These are phyloP conservation scores for Agapornis canus DNA, from an alignment of 2,797 vertebrate genomes.

Conservation along the genomic window DNA sequence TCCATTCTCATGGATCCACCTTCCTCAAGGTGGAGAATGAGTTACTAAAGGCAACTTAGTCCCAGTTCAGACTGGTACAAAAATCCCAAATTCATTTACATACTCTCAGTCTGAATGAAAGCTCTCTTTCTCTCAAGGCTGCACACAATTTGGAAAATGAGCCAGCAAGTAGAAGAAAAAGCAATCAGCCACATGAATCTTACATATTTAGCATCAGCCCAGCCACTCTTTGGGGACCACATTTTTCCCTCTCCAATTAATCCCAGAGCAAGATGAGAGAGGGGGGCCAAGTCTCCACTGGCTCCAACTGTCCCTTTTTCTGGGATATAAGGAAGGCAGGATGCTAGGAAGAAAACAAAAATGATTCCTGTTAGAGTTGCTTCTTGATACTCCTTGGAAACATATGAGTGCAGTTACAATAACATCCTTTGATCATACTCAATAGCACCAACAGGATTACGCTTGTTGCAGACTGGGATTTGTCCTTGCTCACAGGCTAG, in stretches of 20 bases:
- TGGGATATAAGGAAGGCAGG: constrained; percentile 94
- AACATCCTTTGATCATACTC: neutral
- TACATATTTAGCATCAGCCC: constrained; percentile 99
- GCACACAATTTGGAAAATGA: neutral
- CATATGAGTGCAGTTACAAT: neutral
- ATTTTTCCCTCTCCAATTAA: constrained; percentile 98
- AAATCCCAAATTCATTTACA: neutral
- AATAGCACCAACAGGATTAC: neutral
- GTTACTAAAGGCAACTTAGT: neutral
- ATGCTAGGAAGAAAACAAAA: constrained; percentile 78
- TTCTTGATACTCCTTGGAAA: neutral
- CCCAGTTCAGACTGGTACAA: neutral
- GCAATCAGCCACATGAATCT: constrained; percentile 20
- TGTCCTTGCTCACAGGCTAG: neutral
- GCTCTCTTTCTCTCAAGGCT: neutral
- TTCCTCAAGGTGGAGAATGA: neutral
- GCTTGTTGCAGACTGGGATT: neutral
- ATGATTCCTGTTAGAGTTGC: neutral
- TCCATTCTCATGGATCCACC: neutral
- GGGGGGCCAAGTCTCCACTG: constrained; percentile 95
- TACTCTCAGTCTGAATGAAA: neutral
- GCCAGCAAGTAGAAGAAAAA: neutral
- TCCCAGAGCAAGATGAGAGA: constrained; percentile 95
- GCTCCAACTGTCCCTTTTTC: constrained; percentile 98
- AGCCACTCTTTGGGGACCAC: constrained; percentile 99